Evolutionary conservation across 1,140 invertebrate species (phyloP).

Genomic region (Heliconius nattereri): DNA sequence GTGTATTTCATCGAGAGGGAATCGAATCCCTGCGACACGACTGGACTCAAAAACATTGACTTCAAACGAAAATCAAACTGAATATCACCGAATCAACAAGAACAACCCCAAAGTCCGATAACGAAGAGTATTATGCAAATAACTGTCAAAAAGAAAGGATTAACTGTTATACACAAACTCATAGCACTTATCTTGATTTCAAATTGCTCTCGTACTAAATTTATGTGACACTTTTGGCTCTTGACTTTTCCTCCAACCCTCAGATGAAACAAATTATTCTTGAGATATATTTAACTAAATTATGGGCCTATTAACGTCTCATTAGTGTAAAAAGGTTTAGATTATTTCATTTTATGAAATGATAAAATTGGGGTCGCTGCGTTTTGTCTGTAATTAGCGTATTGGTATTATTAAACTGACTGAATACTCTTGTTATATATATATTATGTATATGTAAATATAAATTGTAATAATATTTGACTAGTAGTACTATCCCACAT

Average conservation of each 20-base stretch:
- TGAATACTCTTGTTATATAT: background rate
- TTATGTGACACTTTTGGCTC: slow-evolving; percentile 42
- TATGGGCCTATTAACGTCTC: slow-evolving; percentile 19
- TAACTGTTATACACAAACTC: slow-evolving; percentile 41
- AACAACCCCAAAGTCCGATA: background rate
- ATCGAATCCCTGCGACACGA: too few species aligned
- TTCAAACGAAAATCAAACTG: background rate
- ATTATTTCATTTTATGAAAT: slow-evolving; percentile 2
- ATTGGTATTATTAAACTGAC: background rate
- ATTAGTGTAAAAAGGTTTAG: slow-evolving; percentile 18
- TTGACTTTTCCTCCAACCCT: slow-evolving; percentile 20
- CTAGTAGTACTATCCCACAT: too few species aligned
- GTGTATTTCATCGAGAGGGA: too few species aligned
- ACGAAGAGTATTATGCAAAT: slow-evolving; percentile 30
- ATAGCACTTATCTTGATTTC: slow-evolving; percentile 40
- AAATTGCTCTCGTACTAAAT: slow-evolving; percentile 39
- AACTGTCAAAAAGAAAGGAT: slow-evolving; percentile 28
- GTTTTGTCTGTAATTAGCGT: background rate
- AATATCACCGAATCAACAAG: background rate
- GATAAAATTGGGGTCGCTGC: background rate
- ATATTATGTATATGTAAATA: too few species aligned
- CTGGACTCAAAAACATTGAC: background rate
- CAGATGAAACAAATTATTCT: slow-evolving; percentile 36
- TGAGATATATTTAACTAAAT: slow-evolving; percentile 21
- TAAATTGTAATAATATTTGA: too few species aligned